phyloP scores from a whole-genome alignment of 2,797 vertebrate species.

The Hephaestus fuliginosus region DNA sequence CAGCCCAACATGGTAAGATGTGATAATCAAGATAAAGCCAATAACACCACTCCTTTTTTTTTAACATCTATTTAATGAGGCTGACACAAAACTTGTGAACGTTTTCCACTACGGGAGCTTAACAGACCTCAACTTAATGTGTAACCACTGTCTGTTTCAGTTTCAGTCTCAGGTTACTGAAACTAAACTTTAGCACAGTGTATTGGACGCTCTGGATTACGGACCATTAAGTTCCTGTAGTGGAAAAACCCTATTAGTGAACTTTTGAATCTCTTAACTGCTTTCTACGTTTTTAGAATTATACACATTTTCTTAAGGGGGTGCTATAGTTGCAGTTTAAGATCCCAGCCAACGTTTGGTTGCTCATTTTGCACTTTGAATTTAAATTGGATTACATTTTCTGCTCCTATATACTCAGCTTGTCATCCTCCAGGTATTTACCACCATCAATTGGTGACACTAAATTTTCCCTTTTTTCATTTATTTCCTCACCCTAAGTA shows the following conservation, averaged over 20 bases:
- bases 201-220: too few species aligned
- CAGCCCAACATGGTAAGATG: constrained; percentile 85
- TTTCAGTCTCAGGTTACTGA: too few species aligned
- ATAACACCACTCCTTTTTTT: neutral
- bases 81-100: neutral
- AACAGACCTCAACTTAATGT: neutral
- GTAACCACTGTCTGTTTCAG: neutral
- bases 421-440: neutral
- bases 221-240: too few species aligned
- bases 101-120: neutral
- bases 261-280: too few species aligned
- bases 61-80: neutral
- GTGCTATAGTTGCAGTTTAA: too few species aligned
- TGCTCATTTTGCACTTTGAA: too few species aligned
- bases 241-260: too few species aligned
- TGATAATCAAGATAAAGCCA: constrained; percentile 1
- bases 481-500: neutral
- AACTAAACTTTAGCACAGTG: too few species aligned
- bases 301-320: too few species aligned
- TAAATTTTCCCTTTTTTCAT: neutral
- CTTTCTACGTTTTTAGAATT: too few species aligned
- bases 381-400: too few species aligned
- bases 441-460: neutral
- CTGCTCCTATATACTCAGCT: neutral
- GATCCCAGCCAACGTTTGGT: too few species aligned